Evolutionary conservation across 2,888 invertebrate genomes (phyloP), one percentile per base, ranked within the genome.

Genomic region (Acleris sparsana): DNA sequence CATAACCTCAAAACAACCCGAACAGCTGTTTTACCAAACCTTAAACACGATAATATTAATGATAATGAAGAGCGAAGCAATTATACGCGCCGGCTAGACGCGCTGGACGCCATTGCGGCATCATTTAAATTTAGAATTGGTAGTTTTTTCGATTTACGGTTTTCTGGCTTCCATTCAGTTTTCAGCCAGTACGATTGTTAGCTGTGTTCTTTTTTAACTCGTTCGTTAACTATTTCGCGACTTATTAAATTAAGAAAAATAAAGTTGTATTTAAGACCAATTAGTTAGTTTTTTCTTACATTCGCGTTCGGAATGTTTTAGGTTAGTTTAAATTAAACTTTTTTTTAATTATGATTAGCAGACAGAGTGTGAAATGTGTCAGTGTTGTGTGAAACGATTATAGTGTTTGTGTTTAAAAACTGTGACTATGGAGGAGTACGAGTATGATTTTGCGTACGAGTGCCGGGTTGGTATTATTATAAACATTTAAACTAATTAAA

Each of bases 401-500:
- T 71, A 76, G 69, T 76, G 74, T 70, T 75, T 74, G 75, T 80
- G 78, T 71, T 33, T 69, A 69, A 78, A 78, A 78, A 87, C 52
- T 62, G 61, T 61, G 52, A 62, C 57, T 16, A 79, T 93, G 93
- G 92, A 91, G 74, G 92, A 93, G 71, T 93, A 94, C 84, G 94
- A 94, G 78, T 94, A 94, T 87, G 93, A 94, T 87, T 95, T 95
- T 89, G 93, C 94, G 71, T 95, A 93, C 86, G 95, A 95, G 87
- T 94, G 94, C 89, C 93, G 94, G 94, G 94, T 95, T 89, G 84
- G 93, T 69, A 71, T 69, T 48, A 9, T 66, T 29, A 25, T 17
- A 55, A 20, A 51, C 11, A 22, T 51, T 46, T 25, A 33, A 33
- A 59, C 16, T 18, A 33, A 33, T 44, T 48, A 20, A 17, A 33